phyloP scores from a whole-genome alignment of 1,140 invertebrate genomes.

The Thaumatotibia leucotreta region DNA sequence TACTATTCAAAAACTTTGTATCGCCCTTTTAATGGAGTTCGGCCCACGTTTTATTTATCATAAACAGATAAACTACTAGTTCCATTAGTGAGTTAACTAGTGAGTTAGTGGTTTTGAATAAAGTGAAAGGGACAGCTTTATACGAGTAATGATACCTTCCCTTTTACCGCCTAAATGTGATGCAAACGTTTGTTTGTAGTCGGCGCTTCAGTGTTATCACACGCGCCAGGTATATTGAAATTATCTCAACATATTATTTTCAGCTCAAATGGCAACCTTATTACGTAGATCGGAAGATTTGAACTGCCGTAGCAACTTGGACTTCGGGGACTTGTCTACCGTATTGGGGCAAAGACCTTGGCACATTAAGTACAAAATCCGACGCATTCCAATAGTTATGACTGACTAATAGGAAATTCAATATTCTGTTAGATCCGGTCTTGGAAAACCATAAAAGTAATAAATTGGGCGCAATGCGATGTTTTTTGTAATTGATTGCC shows the following conservation, averaged over 20 bases:
- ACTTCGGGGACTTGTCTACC: neutral
- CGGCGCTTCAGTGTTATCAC: neutral
- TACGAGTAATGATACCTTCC: neutral
- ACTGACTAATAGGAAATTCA: constrained; percentile 16
- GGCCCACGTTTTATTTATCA: neutral
- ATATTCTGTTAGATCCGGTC: constrained; percentile 15
- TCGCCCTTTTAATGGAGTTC: neutral
- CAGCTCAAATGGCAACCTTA: neutral
- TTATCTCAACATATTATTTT: neutral
- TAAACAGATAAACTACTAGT: constrained; percentile 7
- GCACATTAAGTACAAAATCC: constrained; percentile 34
- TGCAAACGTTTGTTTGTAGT: neutral
- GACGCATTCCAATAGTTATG: constrained; percentile 32
- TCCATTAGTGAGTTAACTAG: neutral
- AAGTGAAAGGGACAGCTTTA: neutral
- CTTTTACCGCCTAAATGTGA: neutral
- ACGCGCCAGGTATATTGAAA: neutral
- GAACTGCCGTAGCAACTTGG: neutral
- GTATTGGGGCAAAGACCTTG: constrained; percentile 41
- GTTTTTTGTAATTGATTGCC: constrained; percentile 6
- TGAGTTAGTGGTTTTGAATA: neutral
- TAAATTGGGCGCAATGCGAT: neutral
- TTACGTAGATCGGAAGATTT: neutral
- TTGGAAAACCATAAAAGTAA: constrained; percentile 17
- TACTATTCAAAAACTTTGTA: neutral